A percentile compares a stretch with the other conserved stretches of the same genome.
phyloP scores from a whole-genome alignment of 2,797 vertebrate species.

The Rhincodon typus region DNA sequence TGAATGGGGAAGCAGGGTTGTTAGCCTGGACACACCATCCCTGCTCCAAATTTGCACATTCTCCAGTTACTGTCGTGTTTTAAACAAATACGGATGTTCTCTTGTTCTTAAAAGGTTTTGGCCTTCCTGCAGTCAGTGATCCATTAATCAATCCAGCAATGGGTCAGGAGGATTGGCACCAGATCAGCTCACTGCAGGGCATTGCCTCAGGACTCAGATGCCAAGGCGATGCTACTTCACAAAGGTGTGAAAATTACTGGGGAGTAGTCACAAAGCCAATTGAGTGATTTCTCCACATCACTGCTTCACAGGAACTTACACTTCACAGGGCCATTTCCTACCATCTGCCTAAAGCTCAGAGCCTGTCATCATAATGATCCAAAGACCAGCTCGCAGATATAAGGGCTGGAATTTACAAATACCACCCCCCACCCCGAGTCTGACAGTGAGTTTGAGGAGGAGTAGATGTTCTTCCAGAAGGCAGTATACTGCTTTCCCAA shows the following conservation, averaged over 20 bases:
- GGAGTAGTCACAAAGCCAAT: neutral
- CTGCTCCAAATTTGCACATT: too few species aligned
- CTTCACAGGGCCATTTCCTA: neutral
- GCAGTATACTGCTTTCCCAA: too few species aligned
- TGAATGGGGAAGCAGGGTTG: too few species aligned
- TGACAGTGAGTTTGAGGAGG: too few species aligned
- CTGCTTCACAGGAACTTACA: neutral
- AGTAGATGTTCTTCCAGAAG: too few species aligned
- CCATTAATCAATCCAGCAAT: neutral
- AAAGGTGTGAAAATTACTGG: neutral
- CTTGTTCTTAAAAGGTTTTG: neutral
- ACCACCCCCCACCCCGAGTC: too few species aligned
- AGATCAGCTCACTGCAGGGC: neutral
- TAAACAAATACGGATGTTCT: neutral
- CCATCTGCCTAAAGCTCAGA: neutral
- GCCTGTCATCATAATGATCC: neutral
- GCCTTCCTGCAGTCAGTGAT: neutral
- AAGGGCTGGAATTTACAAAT: too few species aligned
- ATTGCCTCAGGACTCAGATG: neutral
- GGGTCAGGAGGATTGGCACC: neutral
- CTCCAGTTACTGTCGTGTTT: too few species aligned
- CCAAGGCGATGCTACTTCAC: neutral
- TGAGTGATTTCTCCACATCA: neutral
- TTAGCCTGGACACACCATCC: too few species aligned
- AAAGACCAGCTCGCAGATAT: neutral